phyloP scores from a whole-genome alignment of 2,888 invertebrate genomes.

The Drosophila meridionalis region DNA sequence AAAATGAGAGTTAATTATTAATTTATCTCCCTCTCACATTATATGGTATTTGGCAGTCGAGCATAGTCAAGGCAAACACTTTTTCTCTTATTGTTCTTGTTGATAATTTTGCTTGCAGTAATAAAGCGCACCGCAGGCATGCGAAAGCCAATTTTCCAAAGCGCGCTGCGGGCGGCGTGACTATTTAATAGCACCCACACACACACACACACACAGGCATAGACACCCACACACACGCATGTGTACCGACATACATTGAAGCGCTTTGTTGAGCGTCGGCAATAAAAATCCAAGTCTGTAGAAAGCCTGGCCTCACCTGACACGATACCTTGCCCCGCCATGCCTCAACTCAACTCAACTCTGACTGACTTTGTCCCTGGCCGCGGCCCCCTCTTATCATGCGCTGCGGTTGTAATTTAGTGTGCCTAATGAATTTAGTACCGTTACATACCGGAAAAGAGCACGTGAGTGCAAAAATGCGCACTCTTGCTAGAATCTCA shows the following conservation, averaged over 20 bases:
- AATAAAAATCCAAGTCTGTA: slow-evolving; percentile 58
- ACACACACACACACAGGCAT: slow-evolving; percentile 28
- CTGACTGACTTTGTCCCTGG: not conserved
- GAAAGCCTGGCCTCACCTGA: slow-evolving; percentile 43
- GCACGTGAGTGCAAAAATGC: slow-evolving; percentile 77
- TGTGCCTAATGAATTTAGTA: slow-evolving; percentile 81
- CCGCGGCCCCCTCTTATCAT: slow-evolving; percentile 18
- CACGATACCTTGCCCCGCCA: slow-evolving; percentile 21
- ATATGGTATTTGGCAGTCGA: slow-evolving; percentile 8
- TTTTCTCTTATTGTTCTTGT: slow-evolving; percentile 13
- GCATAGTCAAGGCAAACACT: not conserved
- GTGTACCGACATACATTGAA: slow-evolving; percentile 42
- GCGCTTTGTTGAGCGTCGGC: slow-evolving; percentile 51
- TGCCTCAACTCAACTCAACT: slow-evolving; percentile 16
- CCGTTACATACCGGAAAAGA: slow-evolving; percentile 74
- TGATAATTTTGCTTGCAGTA: slow-evolving; percentile 52
- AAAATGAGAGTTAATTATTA: not conserved
- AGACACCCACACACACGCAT: slow-evolving; percentile 18
- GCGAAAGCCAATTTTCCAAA: slow-evolving; percentile 75
- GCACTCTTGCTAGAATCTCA: slow-evolving; percentile 56
- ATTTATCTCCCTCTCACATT: not conserved
- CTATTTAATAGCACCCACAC: slow-evolving; percentile 63
- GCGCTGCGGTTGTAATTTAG: slow-evolving; percentile 77
- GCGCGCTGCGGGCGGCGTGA: slow-evolving; percentile 63
- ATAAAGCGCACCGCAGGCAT: slow-evolving; percentile 74